phyloP scores from a whole-genome alignment of 2,888 invertebrate species.

The Chrysodeixis includens region DNA sequence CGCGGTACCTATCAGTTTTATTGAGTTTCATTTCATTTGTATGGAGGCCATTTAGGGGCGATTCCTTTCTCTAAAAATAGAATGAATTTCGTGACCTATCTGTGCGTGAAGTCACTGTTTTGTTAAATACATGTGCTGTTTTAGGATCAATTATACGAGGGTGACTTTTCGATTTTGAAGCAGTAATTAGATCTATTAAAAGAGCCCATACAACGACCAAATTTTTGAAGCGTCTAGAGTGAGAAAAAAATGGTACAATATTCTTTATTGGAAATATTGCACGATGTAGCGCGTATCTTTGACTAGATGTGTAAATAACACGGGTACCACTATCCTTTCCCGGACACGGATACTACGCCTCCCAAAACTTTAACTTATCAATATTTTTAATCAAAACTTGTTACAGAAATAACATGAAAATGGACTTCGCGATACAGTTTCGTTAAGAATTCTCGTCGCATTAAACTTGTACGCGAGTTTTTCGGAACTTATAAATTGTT shows the following conservation, averaged over 20 bases:
- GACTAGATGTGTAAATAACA: not conserved
- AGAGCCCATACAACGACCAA: too few relatives aligned
- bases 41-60: conserved; percentile 22
- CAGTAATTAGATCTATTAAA: not conserved
- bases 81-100: not conserved
- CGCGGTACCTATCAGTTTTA: conserved; percentile 49
- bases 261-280: too few relatives aligned
- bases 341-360: not conserved
- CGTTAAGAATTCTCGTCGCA: conserved; percentile 53
- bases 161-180: not conserved
- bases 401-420: conserved; percentile 41
- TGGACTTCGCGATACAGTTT: conserved; percentile 42
- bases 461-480: conserved; percentile 59
- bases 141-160: not conserved
- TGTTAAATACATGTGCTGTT: not conserved
- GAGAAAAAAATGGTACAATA: too few relatives aligned
- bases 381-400: conserved; percentile 59
- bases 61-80: not conserved
- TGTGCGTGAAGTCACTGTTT: not conserved
- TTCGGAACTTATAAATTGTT: conserved; percentile 58
- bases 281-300: too few relatives aligned
- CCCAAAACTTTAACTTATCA: conserved; percentile 17
- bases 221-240: too few relatives aligned
- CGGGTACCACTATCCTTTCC: not conserved
- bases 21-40: conserved; percentile 56